Conservation (phyloP, 2,888 invertebrate species). For the Dryomyza anilis region DNA sequence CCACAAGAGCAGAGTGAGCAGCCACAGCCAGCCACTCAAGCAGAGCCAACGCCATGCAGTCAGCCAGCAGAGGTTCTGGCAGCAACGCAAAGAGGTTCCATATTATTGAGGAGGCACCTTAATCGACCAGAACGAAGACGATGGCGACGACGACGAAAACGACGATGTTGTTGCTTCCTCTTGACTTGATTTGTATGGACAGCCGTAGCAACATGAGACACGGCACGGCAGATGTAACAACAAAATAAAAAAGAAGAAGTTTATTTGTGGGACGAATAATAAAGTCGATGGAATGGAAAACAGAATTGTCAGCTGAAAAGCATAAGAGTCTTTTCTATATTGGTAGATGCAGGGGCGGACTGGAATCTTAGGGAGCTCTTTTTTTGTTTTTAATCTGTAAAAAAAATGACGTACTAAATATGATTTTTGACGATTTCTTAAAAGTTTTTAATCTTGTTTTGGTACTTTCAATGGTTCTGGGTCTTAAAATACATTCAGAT, state of each 20-base stretch:
- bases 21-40: neutral
- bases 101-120: conserved; percentile 14
- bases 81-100: neutral
- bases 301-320: neutral
- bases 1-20: neutral
- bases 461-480: too few relatives aligned
- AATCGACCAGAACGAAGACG: conserved; percentile 21
- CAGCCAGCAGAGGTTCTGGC: neutral
- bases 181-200: conserved; percentile 17
- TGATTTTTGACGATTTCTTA: too few relatives aligned
- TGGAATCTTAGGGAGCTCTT: too few relatives aligned
- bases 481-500: too few relatives aligned
- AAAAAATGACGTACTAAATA: too few relatives aligned
- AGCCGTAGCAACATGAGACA: neutral
- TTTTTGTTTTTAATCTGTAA: too few relatives aligned
- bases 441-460: too few relatives aligned
- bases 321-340: too few relatives aligned
- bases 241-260: too few relatives aligned
- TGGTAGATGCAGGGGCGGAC: too few relatives aligned
- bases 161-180: neutral
- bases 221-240: too few relatives aligned
- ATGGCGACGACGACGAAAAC: neutral
- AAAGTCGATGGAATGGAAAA: conserved; percentile 9
- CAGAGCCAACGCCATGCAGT: neutral
- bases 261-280: conserved; percentile 12